Evolutionary conservation across 2,113 vertebrate species (phyloP), one percentile per base, ranked within the genome.

Genomic region (Pongo pygmaeus): DNA sequence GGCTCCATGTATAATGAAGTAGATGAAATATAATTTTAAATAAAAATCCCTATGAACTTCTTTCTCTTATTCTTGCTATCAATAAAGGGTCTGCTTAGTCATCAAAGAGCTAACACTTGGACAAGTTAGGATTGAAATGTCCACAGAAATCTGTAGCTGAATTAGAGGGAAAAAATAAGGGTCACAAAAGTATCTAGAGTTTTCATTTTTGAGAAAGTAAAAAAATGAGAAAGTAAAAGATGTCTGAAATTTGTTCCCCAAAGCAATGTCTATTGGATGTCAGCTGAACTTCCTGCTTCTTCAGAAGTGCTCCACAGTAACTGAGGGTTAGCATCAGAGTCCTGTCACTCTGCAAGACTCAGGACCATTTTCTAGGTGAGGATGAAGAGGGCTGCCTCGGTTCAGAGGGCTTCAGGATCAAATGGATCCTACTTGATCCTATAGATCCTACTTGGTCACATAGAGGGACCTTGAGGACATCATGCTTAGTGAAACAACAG

Each of bases 121-220:
- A 52, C 16, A 64, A 46, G 27, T 50, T 35, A 81, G 25, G 7
- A 40, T 43, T 43, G 43, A 93, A 87, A n/a, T 72, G 3, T 38
- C 12, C 38, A 43, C 52, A 80, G 70, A 78, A 87, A 78, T 55
- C 32, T 46, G 46, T 78, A 50, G 67, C 48, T 72, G 59, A 96
- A 84, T 72, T 64, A 70, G 35, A 86, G 89, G 40, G 38, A 86
- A 87, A 69, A 64, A 5, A 55, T 43, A 86, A 50, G 22, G 10
- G 7, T 67, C 77, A 87, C 20, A 48, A 32, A 85, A n/a, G 16
- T 55, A 32, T 70, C 50, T 84, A 50, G 8, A 16, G 61, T 81
- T 90, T 87, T 86, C 20, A 70, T 74, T 93, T 88, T 84, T 38
- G 25, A 96, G 83, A 74, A 77, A 43, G 25, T 38, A 6, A 27